phyloP scores from a whole-genome alignment of 1,140 invertebrate genomes.

The Berghia stephanieae region DNA sequence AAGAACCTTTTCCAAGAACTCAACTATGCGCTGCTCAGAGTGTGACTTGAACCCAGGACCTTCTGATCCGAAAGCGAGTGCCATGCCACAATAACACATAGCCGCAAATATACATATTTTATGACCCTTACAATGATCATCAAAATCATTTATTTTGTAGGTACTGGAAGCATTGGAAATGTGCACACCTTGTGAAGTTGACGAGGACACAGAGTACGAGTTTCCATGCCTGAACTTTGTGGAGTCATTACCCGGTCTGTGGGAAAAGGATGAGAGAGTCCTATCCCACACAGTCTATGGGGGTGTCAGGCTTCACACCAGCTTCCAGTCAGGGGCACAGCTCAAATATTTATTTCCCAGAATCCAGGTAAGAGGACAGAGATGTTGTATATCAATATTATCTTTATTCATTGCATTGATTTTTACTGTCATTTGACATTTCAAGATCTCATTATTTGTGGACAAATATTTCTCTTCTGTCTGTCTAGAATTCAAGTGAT shows the following conservation, averaged over 20 bases:
- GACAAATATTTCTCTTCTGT: too few relatives aligned
- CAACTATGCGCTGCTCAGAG: too few relatives aligned
- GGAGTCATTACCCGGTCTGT: conserved; percentile 78
- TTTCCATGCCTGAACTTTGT: conserved; percentile 83
- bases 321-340: conserved; percentile 71
- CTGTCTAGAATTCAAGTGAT: neutral
- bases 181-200: conserved; percentile 80
- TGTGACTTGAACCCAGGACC: too few relatives aligned
- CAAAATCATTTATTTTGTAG: conserved; percentile 1
- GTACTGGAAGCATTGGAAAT: conserved; percentile 73
- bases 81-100: too few relatives aligned
- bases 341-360: conserved; percentile 77
- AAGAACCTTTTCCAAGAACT: too few relatives aligned
- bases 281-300: conserved; percentile 74
- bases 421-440: too few relatives aligned
- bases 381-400: too few relatives aligned
- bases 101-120: too few relatives aligned
- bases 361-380: conserved; percentile 70
- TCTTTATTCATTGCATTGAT: too few relatives aligned
- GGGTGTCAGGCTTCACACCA: conserved; percentile 73
- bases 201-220: conserved; percentile 80
- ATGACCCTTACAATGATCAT: neutral
- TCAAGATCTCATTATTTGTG: neutral
- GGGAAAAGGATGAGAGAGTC: conserved; percentile 75
- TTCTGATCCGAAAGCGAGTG: too few relatives aligned